Evolutionary conservation across 2,797 vertebrate genomes (phyloP), one percentile per base, ranked within the genome.

Genomic region (Syngnathus acus): DNA sequence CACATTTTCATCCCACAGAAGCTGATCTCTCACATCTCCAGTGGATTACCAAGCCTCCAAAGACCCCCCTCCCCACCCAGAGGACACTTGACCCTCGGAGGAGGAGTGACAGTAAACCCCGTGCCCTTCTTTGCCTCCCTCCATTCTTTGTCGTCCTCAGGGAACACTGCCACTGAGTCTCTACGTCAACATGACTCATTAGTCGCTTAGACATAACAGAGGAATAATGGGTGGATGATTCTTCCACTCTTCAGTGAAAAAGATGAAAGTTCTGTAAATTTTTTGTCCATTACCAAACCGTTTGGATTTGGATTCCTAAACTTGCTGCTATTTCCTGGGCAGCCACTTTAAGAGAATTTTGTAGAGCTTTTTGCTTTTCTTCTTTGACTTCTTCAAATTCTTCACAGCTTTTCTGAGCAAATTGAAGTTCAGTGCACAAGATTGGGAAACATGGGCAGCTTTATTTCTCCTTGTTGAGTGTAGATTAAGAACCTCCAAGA

Each of bases 351-450:
- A 79, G n/a, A 92, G 73, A 37, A 83, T 87, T 77, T 86, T 90
- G 83, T 82, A 90, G 64, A 92, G 73, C 74, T 89, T 91, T 86
- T 90, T 89, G 80, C 88, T 89, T 73, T 87, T 91, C 63, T 83
- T 70, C 74, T 87, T 90, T 50, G 83, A 85, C 78, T 84, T 90
- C 65, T 69, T 67, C 37, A 88, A 74, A 64, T 84, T 86, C 75
- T 82, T 88, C 38, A 75, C 65, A 61, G 73, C 65, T 7, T 82
- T 84, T 74, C 82, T 70, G 68, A 90, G 86, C 68, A 82, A 72
- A 73, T 70, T 72, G 64, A 88, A 80, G 71, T 81, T 84, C 55
- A 85, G 76, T 11, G 77, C 77, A 48, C 78, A 78, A 26, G 76
- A 72, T 0, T 76, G 74, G 47, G 77, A 76, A 19, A 43, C 5